Conservation (phyloP, 2,797 vertebrate genomes). For the Xenentodon cancila region DNA sequence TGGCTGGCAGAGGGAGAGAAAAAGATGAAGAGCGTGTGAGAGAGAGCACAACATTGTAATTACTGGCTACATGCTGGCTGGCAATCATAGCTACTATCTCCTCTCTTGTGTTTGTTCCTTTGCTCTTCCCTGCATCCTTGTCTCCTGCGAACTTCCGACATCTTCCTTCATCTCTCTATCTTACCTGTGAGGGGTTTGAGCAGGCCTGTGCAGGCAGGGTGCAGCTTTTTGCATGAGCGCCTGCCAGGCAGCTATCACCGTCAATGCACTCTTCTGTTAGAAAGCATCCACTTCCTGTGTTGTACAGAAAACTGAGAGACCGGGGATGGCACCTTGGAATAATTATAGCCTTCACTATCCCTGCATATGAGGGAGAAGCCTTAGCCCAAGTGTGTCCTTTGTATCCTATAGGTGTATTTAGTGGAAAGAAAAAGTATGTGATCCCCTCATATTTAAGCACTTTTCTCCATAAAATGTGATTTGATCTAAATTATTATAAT, state of each 20-base stretch:
- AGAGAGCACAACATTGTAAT: conserved; percentile 66
- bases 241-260: conserved; percentile 50
- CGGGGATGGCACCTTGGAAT: conserved; percentile 18
- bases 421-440: background rate
- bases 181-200: conserved; percentile 41
- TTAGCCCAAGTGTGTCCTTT: conserved; percentile 7
- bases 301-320: conserved; percentile 29
- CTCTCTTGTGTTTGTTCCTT: conserved; percentile 47
- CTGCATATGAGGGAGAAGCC: conserved; percentile 12
- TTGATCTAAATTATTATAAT: too few species aligned
- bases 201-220: conserved; percentile 33
- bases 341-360: conserved; percentile 47
- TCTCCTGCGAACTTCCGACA: conserved; percentile 51
- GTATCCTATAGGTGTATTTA: conserved; percentile 17
- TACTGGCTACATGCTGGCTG: conserved; percentile 69
- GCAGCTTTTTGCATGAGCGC: conserved; percentile 41
- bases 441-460: too few species aligned
- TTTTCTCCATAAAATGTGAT: too few species aligned
- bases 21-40: conserved; percentile 38
- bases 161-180: conserved; percentile 31
- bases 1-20: conserved; percentile 36
- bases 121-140: conserved; percentile 46
- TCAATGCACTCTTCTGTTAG: conserved; percentile 36
- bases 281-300: conserved; percentile 36
- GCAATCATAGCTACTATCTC: conserved; percentile 70